Evolutionary conservation across 2,888 invertebrate genomes (phyloP).

Genomic region (Cerastis rubricosa): DNA sequence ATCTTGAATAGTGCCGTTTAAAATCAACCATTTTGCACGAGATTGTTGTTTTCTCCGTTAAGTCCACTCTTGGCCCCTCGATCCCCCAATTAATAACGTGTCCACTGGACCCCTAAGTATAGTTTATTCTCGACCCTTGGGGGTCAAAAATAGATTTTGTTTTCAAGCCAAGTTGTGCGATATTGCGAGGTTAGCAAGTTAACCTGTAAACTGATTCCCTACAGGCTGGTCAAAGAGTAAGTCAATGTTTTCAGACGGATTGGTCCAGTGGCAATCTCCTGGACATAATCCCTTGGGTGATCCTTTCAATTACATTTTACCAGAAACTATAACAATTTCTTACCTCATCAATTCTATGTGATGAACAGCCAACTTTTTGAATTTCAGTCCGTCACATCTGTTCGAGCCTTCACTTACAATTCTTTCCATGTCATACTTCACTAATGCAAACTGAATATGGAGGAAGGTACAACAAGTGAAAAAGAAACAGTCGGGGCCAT

Average conservation of each 20-base stretch:
- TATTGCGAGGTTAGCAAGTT: neutral
- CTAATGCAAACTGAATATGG: constrained; percentile 50
- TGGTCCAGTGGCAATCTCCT: neutral
- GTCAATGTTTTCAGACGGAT: neutral
- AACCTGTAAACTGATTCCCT: neutral
- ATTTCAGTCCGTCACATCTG: constrained; percentile 10
- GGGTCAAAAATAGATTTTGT: no score
- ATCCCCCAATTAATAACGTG: no score
- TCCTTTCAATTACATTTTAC: neutral
- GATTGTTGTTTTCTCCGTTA: neutral
- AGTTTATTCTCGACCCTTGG: no score
- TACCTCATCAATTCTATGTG: constrained; percentile 57
- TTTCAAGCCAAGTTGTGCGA: no score
- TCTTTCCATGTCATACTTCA: constrained; percentile 49
- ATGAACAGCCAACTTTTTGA: constrained; percentile 40
- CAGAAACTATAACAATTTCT: neutral
- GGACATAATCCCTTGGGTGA: neutral
- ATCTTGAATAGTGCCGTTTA: neutral
- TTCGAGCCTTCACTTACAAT: constrained; percentile 28
- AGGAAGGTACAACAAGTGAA: constrained; percentile 56
- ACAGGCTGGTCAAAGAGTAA: neutral
- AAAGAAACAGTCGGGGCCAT: constrained; percentile 53
- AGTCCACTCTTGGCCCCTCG: no score
- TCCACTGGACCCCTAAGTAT: no score
- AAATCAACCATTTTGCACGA: neutral